Evolutionary conservation across 2,113 vertebrate species (phyloP).

Genomic region (Stigmatopora nigra): DNA sequence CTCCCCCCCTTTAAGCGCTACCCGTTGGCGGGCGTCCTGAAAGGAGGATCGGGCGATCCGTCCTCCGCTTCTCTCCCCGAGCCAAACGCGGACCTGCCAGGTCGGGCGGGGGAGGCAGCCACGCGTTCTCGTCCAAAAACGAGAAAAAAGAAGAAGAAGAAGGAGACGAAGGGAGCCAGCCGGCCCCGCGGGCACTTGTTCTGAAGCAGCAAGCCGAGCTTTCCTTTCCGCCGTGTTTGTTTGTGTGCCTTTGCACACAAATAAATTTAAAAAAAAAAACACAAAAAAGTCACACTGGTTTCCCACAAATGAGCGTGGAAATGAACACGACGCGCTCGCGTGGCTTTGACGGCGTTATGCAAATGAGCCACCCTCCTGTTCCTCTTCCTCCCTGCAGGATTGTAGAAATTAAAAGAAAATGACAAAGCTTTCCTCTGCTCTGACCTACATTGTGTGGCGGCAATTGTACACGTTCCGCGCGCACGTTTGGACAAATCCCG

Average conservation of each 20-base stretch:
- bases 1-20: constrained; percentile 36
- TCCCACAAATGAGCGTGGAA: constrained; percentile 45
- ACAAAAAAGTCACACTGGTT: constrained; percentile 36
- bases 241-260: constrained; percentile 17
- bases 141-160: background rate
- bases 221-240: constrained; percentile 15
- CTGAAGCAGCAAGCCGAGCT: constrained; percentile 51
- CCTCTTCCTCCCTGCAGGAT: constrained; percentile 4
- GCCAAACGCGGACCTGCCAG: constrained; percentile 52
- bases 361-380: constrained; percentile 37
- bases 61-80: constrained; percentile 54
- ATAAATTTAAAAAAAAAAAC: no score
- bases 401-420: constrained; percentile 38
- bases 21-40: constrained; percentile 61
- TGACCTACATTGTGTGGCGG: constrained; percentile 52
- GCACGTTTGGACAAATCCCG: constrained; percentile 28
- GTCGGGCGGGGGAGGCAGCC: constrained; percentile 46
- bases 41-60: constrained; percentile 59
- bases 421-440: constrained; percentile 46
- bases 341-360: constrained; percentile 60
- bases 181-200: constrained; percentile 45
- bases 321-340: constrained; percentile 54
- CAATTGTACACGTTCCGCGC: constrained; percentile 26
- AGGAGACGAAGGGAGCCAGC: constrained; percentile 30
- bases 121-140: constrained; percentile 26